Evolutionary conservation across 2,113 vertebrate species (phyloP), one percentile per base, ranked within the genome.

Genomic region (Nestor notabilis): DNA sequence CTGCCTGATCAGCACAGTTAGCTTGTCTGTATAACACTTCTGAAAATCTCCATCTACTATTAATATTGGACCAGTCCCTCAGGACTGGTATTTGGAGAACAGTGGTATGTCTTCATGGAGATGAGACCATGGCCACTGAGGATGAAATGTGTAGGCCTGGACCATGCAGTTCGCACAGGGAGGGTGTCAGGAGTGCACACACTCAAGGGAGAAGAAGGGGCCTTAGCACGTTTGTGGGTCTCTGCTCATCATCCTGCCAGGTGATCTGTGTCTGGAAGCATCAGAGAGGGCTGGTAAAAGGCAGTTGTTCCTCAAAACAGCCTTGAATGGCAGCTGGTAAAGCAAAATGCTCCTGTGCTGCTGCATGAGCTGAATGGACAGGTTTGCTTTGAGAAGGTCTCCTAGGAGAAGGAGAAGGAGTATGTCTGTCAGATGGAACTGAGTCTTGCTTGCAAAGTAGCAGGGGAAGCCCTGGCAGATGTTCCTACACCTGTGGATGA

Each of bases 351-450:
- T 65, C 41, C 70, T 5, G 7, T 65, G 52, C 39, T 86, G 47
- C 87, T 64, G 43, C 33, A 17, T 1, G 24, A 81, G 17, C 41
- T 64, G 37, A 55, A 58, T 0, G 1, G 65, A 37, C 0, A 0
- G 46, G 25, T 52, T 71, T 68, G 53, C 61, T 70, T 27, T 79
- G 39, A 68, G 52, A 39, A 2, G 0, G 14, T 56, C 63, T 66
- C n/a, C 19, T 46, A 28, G 69, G 41, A 92, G 58, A 86, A 10
- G 13, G 21, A 37, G 23, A 76, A 71, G 29, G 20, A 5, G 2
- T 20, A 4, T 4, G 1, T 72, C 44, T 70, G 49, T 77, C 71
- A 85, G 70, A 20, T 4, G 13, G 35, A 33, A 75, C 33, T 2
- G 11, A 86, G 49, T 47, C 61, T 77, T 2, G 0, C 86, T 90